Base-by-base conservation (phyloP, 2,888 invertebrate genomes). In the Arenicola marina region DNA sequence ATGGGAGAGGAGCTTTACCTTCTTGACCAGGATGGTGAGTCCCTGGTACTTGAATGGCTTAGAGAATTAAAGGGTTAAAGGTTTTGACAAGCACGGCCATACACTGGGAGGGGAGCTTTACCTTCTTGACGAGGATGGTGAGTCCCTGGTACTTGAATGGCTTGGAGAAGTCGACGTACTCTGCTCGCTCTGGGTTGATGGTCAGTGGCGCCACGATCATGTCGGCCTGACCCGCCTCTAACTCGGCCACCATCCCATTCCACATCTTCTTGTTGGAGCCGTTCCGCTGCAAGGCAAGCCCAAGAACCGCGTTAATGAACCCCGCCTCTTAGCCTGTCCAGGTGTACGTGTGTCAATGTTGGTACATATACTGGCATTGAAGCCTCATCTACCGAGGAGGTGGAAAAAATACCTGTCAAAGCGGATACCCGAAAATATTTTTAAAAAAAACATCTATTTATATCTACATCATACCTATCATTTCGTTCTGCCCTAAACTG, bases 31-130 rank as follows among this genome's bases (percentile, higher is more conserved):
- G 80, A 99, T 98, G 65, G 96, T 96, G 75, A 99, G 96, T 68
- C 99, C 99, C 86, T 99, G 98, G 80, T 93, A 96, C 85, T 99
- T 96, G 86, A 98, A 99, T 2, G 99, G 99, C 83, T 99, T 99
- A 77, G 96, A 95, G 85, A n/a, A n/a, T n/a, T n/a, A n/a, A n/a
- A n/a, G n/a, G n/a, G n/a, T n/a, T n/a, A n/a, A n/a, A n/a, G n/a
- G n/a, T n/a, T n/a, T n/a, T n/a, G n/a, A n/a, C n/a, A n/a, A n/a
- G n/a, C n/a, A n/a, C n/a, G n/a, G n/a, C n/a, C n/a, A n/a, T n/a
- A n/a, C n/a, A n/a, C n/a, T n/a, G n/a, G n/a, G n/a, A n/a, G n/a
- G n/a, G n/a, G n/a, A 11, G 38, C 76, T 73, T 86, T 21, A 93
- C 94, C 89, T 95, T 96, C 94, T 96, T 86, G 93, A 97, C 78